These are phyloP conservation scores for Eira barbara DNA, from an alignment of 2,113 vertebrate species.

Conservation along the genomic window DNA sequence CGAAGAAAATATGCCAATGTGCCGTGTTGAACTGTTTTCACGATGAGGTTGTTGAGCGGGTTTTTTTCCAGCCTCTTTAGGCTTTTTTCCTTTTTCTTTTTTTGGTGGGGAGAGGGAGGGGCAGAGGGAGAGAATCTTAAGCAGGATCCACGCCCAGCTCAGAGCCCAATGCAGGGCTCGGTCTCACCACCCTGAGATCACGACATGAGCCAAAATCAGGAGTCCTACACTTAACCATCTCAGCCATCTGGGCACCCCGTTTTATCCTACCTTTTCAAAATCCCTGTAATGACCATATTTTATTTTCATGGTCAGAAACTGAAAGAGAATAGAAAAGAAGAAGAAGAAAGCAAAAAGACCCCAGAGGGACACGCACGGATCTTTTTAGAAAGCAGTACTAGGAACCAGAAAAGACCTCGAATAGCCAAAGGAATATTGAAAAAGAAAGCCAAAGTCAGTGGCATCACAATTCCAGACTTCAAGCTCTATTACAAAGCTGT, in stretches of 20 bases:
- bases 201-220: not conserved
- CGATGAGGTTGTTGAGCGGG: not conserved
- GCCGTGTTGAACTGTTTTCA: not conserved
- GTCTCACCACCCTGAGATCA: not conserved
- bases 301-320: not conserved
- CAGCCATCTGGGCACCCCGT: not conserved
- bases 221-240: not conserved
- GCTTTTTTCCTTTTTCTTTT: not conserved
- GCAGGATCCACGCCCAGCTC: not conserved
- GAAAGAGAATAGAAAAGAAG: not conserved
- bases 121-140: not conserved
- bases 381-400: not conserved
- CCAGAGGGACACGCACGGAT: not conserved
- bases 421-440: too few relatives aligned
- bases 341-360: not conserved
- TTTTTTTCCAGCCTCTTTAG: not conserved
- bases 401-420: too few relatives aligned
- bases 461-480: too few relatives aligned
- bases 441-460: too few relatives aligned
- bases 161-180: fast-evolving
- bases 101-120: not conserved
- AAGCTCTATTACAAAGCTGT: too few relatives aligned
- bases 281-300: not conserved
- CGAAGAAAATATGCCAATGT: not conserved
- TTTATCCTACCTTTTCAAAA: not conserved